Conservation (phyloP, 2,888 invertebrate species). For the Trissolcus japonicus region DNA sequence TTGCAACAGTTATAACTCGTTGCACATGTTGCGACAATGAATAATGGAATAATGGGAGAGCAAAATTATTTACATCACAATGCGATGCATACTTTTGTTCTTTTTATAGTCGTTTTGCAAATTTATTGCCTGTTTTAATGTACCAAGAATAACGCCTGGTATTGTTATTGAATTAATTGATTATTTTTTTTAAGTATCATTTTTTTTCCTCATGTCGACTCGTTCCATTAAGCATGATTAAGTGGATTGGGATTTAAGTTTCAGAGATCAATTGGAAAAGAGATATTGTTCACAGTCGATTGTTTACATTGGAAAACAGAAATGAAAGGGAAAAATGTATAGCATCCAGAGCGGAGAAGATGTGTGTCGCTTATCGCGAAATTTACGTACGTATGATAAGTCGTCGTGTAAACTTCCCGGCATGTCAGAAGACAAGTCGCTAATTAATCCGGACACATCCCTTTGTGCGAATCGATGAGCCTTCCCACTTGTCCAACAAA, state of each 20-base stretch:
- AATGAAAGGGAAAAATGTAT: background rate
- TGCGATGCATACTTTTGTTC: slow-evolving; percentile 24
- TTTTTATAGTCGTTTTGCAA: slow-evolving; percentile 32
- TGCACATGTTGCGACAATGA: slow-evolving; percentile 35
- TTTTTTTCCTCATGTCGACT: background rate
- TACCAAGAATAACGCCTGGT: background rate
- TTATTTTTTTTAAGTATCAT: background rate
- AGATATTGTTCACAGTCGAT: too few relatives aligned
- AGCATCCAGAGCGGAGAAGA: too few relatives aligned
- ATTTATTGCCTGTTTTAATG: background rate
- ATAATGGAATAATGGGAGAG: slow-evolving; percentile 38
- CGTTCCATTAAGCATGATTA: background rate
- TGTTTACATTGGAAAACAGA: background rate
- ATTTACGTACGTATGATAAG: slow-evolving; percentile 68
- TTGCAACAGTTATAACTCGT: slow-evolving; percentile 10
- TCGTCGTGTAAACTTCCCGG: slow-evolving; percentile 59
- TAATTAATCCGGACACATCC: slow-evolving; percentile 52
- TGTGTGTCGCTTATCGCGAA: slow-evolving; percentile 5
- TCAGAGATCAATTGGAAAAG: too few relatives aligned
- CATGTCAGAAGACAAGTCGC: slow-evolving; percentile 29
- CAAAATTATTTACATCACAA: slow-evolving; percentile 35
- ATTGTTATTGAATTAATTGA: background rate
- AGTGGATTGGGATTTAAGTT: background rate
- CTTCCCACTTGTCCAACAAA: slow-evolving; percentile 36
- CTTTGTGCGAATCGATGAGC: slow-evolving; percentile 29